Conservation (phyloP, 2,888 invertebrate genomes). For the Eupeodes latifasciatus region DNA sequence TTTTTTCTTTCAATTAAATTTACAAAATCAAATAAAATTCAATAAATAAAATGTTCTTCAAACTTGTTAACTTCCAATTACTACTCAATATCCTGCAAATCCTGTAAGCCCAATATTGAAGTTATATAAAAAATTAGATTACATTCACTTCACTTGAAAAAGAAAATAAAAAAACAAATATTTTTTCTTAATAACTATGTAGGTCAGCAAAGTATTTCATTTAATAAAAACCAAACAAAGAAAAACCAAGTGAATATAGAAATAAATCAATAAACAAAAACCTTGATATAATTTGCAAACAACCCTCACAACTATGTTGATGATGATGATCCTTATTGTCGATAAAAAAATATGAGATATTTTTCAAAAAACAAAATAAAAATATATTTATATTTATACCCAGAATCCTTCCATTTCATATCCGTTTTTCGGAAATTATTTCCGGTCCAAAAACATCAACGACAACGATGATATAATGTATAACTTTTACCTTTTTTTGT, state of each 20-base stretch:
- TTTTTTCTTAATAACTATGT: constrained; percentile 35
- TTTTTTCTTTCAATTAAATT: neutral
- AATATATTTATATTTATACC: too few species aligned
- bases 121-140: neutral
- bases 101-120: neutral
- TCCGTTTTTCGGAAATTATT: constrained; percentile 69
- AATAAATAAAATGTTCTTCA: neutral
- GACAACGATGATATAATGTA: constrained; percentile 5
- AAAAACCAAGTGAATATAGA: neutral
- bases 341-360: constrained; percentile 6
- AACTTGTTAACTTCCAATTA: constrained; percentile 28
- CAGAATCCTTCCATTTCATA: constrained; percentile 68
- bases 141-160: neutral
- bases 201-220: constrained; percentile 11
- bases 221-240: neutral
- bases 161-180: neutral
- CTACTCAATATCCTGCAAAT: constrained; percentile 26
- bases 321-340: constrained; percentile 38
- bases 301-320: neutral
- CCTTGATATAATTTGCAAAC: constrained; percentile 34
- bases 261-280: constrained; percentile 49
- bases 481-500: constrained; percentile 25
- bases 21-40: neutral
- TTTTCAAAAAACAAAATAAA: constrained; percentile 24
- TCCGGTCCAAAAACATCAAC: constrained; percentile 64